Base-by-base conservation (phyloP, 2,888 invertebrate species). In the Uloborus plumipes region DNA sequence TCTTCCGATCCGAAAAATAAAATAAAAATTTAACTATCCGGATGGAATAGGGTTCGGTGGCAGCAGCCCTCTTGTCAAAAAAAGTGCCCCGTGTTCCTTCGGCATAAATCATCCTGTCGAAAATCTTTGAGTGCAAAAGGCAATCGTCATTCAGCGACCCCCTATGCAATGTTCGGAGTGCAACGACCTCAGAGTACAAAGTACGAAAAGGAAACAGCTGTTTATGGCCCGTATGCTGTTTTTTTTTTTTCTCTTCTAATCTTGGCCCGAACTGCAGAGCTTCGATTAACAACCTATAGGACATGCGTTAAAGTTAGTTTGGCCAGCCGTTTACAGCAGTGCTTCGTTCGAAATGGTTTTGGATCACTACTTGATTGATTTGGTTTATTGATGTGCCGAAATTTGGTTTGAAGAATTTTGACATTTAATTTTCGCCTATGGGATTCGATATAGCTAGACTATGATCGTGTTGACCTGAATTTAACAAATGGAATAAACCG, bases 161-260 rank as follows among this genome's bases (percentile, higher is more conserved):
- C 73, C 74, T 67, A 58, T 53, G 16, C 55, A 66, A 66, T 51
- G 18, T 47, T 14, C 47, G 13, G 13, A 64, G 64, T 47, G 16
- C 64, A 64, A 47, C 64, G 76, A 76, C 61, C 69, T 55, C 71
- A 0, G 59, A 31, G 64, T 49, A 59, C 65, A 66, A 70, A 71
- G 53, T 72, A 66, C 53, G 39, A 6, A 67, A 69, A 69, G 73
- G 79, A 73, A 80, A 80, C 55, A 73, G 73, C 73, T 73, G 73
- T 73, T 58, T 49, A 18, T 47, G 4, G 66, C 7, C 53, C 39
- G 62, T 22, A 55, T 39, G 39, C 39, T 39, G 39, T 39, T 39
- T 39, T 39, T 39, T 39, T 58, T 58, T 31, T 31, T 31, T 31
- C 2, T 58, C 18, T 14, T n/a, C 22, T 20, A 58, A 58, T 20